A percentile compares a stretch with the other conserved stretches of the same genome.
Conservation (phyloP, 2,888 invertebrate species). For the Pilophorus perplexus region DNA sequence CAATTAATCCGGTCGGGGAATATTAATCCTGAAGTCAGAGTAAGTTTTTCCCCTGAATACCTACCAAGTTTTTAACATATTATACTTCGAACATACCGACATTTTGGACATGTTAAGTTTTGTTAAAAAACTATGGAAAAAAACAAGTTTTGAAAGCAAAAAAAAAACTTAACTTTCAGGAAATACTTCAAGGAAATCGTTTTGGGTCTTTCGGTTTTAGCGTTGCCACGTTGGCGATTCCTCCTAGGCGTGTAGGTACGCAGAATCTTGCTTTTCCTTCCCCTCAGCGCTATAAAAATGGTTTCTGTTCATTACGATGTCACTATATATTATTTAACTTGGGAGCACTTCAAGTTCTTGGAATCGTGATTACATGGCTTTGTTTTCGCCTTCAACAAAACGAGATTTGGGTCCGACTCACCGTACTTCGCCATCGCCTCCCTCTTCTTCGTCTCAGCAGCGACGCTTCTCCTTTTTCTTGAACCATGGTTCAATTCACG, state of each 20-base stretch:
- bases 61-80: no score
- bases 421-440: background rate
- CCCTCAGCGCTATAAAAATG: background rate
- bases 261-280: background rate
- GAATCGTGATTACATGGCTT: background rate
- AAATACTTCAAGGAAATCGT: background rate
- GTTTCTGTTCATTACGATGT: background rate
- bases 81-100: no score
- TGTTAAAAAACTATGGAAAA: no score
- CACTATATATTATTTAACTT: background rate
- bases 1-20: no score
- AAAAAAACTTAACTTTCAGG: background rate
- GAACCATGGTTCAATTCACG: background rate
- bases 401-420: background rate
- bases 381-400: background rate
- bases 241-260: background rate
- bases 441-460: background rate
- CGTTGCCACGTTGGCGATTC: background rate
- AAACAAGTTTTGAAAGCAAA: no score
- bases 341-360: background rate
- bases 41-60: no score
- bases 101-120: no score
- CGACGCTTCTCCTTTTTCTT: background rate
- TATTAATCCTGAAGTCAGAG: no score
- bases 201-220: background rate